These are phyloP conservation scores for Otolemur garnettii DNA, from an alignment of 2,113 vertebrate genomes.

Conservation along the genomic window DNA sequence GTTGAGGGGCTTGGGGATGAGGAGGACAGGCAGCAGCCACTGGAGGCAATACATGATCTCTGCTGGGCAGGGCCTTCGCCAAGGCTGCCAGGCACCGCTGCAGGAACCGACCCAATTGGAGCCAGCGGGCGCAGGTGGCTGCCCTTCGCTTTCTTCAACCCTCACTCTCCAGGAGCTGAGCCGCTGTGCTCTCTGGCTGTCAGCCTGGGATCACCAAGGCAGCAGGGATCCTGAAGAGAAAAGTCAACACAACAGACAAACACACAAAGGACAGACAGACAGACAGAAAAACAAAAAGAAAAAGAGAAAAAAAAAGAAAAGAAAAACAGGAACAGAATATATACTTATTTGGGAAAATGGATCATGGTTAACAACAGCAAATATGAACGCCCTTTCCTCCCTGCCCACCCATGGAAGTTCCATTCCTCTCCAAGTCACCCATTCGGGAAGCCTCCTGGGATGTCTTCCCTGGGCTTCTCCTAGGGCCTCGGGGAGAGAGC, in stretches of 20 bases:
- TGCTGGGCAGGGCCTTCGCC: slow-evolving; percentile 79
- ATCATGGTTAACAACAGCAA: slow-evolving; percentile 81
- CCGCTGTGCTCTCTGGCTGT: slow-evolving; percentile 84
- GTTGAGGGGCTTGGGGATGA: slow-evolving; percentile 99
- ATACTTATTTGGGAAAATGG: slow-evolving; percentile 84
- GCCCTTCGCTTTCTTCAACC: slow-evolving; percentile 82
- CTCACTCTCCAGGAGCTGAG: slow-evolving; percentile 83
- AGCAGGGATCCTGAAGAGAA: slow-evolving; percentile 84
- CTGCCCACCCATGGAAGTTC: slow-evolving; percentile 68
- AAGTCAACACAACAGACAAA: slow-evolving; percentile 84
- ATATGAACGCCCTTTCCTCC: slow-evolving; percentile 81
- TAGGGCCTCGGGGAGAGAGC: not conserved
- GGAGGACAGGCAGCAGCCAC: slow-evolving; percentile 98
- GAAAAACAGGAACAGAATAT: slow-evolving; percentile 84
- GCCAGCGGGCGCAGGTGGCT: slow-evolving; percentile 72
- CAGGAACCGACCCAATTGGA: slow-evolving; percentile 81
- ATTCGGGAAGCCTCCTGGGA: slow-evolving; percentile 2
- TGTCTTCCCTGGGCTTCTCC: slow-evolving; percentile 20
- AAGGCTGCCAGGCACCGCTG: slow-evolving; percentile 80
- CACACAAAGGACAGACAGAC: slow-evolving; percentile 77
- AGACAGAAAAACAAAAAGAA: slow-evolving; percentile 29
- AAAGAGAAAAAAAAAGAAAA: slow-evolving; percentile 65
- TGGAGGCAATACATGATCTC: slow-evolving; percentile 98
- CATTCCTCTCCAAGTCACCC: slow-evolving; percentile 48
- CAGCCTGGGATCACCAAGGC: slow-evolving; percentile 83